Evolutionary conservation across 2,888 invertebrate species (phyloP).

Genomic region (Polydrusus cervinus): DNA sequence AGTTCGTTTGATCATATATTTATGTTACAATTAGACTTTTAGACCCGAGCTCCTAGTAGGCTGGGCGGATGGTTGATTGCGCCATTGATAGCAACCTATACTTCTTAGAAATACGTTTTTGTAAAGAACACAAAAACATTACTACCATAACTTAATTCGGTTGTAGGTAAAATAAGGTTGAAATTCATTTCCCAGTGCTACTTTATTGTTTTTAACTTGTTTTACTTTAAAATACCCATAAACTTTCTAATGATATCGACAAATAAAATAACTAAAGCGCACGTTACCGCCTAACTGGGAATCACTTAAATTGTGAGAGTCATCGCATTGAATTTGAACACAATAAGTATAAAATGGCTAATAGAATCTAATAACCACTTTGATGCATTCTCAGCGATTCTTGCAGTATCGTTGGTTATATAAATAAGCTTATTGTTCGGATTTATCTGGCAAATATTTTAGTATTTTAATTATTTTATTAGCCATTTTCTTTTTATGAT

Average conservation of each 20-base stretch:
- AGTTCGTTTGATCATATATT: no score
- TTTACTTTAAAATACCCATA: conserved; percentile 11
- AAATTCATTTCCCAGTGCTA: no score
- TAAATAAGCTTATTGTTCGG: conserved; percentile 43
- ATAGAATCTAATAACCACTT: conserved; percentile 56
- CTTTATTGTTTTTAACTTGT: neutral
- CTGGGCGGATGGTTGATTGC: no score
- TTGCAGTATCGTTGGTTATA: conserved; percentile 34
- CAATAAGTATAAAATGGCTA: conserved; percentile 58
- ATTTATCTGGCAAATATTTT: neutral
- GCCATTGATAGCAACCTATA: no score
- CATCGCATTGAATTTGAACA: conserved; percentile 60
- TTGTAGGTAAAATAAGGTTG: neutral
- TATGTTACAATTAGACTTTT: no score
- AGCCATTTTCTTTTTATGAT: no score
- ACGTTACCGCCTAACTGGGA: conserved; percentile 55
- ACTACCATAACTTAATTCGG: no score
- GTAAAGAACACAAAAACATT: no score
- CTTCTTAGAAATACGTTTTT: no score
- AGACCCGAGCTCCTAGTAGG: no score
- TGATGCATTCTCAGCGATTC: conserved; percentile 44
- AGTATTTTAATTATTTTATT: no score
- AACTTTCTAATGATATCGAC: conserved; percentile 24
- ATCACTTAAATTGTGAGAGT: conserved; percentile 59
- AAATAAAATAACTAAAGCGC: conserved; percentile 10